Percentiles rank a stretch among this genome's conserved stretches.
These are phyloP conservation scores for Zosterops japonicus DNA, from an alignment of 2,113 vertebrate genomes.

Conservation along the genomic window DNA sequence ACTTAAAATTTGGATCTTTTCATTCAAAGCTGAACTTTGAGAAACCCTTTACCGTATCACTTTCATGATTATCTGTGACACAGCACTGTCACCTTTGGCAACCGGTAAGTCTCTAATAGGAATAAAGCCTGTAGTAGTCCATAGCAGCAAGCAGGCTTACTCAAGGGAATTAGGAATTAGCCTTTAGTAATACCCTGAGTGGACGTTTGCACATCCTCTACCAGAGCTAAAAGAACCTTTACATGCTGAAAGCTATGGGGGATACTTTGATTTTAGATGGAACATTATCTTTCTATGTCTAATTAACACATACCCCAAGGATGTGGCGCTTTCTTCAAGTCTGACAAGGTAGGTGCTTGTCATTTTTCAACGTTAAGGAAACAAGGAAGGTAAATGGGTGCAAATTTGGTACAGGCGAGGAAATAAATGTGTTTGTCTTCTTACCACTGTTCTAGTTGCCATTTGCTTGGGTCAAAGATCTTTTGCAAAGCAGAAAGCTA, in stretches of 20 bases:
- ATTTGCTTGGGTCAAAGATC: neutral
- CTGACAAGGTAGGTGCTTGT: constrained; percentile 52
- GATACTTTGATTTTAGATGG: neutral
- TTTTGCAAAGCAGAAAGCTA: neutral
- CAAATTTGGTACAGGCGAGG: neutral
- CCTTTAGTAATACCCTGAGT: constrained; percentile 56
- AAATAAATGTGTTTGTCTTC: neutral
- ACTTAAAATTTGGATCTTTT: neutral
- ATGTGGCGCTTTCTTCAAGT: constrained; percentile 30
- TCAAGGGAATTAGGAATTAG: constrained; percentile 70
- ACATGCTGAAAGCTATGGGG: neutral
- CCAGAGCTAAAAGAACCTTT: constrained; percentile 36
- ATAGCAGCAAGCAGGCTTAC: constrained; percentile 67
- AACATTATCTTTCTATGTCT: neutral
- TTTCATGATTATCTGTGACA: constrained; percentile 30
- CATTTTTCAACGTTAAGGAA: neutral
- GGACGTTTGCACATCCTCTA: neutral
- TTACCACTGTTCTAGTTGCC: neutral
- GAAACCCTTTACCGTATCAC: neutral
- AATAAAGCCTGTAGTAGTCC: constrained; percentile 57
- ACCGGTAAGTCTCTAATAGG: constrained; percentile 44
- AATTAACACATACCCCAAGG: neutral
- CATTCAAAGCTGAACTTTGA: neutral
- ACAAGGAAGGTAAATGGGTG: neutral
- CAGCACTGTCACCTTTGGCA: constrained; percentile 52